Conservation (phyloP, 2,888 invertebrate species). For the Parnassius glacialis region DNA sequence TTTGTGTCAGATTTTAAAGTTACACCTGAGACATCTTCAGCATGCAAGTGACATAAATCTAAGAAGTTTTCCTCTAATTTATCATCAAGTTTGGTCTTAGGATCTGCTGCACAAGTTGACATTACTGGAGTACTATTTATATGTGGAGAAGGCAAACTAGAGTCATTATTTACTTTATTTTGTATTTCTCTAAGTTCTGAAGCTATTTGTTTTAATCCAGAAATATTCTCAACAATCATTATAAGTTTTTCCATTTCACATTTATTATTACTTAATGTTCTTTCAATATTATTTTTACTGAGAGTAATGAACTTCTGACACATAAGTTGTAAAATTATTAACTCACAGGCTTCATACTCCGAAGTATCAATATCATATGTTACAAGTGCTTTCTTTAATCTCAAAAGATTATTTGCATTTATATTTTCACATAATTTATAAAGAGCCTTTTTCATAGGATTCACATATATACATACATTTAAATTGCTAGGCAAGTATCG, state of each 20-base stretch:
- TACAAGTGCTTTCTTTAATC: constrained; percentile 54
- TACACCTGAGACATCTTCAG: constrained; percentile 41
- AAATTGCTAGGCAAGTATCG: constrained; percentile 53
- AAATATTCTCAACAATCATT: constrained; percentile 54
- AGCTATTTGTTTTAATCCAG: constrained; percentile 47
- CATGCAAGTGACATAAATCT: constrained; percentile 44
- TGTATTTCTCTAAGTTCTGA: constrained; percentile 49
- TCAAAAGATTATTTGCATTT: constrained; percentile 47
- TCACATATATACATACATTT: constrained; percentile 46
- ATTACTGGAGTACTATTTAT: constrained; percentile 32
- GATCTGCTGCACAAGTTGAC: constrained; percentile 26
- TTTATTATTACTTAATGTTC: constrained; percentile 34
- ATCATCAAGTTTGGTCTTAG: constrained; percentile 31
- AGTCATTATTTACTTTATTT: constrained; percentile 39
- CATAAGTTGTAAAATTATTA: constrained; percentile 62
- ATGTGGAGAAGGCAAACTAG: constrained; percentile 9
- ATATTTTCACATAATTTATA: constrained; percentile 67
- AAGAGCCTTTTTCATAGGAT: constrained; percentile 61
- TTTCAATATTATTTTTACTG: constrained; percentile 31
- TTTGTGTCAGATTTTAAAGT: constrained; percentile 55
- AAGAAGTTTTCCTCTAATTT: constrained; percentile 40
- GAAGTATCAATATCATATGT: constrained; percentile 54
- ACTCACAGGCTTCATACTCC: constrained; percentile 60
- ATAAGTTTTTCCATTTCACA: constrained; percentile 47
- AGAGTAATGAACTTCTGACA: constrained; percentile 58